Evolutionary conservation across 2,113 vertebrate genomes (phyloP), one percentile per base, ranked within the genome.

Genomic region (Bubo bubo): DNA sequence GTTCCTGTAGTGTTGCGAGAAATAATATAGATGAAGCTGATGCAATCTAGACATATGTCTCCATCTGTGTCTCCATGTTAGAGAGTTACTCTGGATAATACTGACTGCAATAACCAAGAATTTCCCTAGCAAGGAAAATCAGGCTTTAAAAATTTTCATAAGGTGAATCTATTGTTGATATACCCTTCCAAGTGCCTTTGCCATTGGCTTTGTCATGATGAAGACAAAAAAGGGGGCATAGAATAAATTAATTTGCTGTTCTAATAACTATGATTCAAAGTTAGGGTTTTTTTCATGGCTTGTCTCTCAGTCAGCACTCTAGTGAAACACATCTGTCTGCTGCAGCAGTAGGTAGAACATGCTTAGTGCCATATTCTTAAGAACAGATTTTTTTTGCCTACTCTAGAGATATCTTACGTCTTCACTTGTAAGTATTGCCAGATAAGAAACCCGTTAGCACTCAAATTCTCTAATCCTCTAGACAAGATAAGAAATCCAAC

Each of bases 381-480:
- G 82, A 79, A 66, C 0, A 91, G 32, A 15, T 16, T 34, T 60
- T 47, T 63, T 88, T 95, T 88, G 32, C 90, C 88, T 72, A 1
- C 72, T 84, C 72, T 39, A 50, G 67, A 77, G 41, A 43, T 59
- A 75, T 43, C 47, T 47, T 64, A 62, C 53, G 76, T 84, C 92
- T 92, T 90, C 60, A 91, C 66, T 34, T 92, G 12, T 75, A 71
- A 94, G 63, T 53, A 68, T 45, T 86, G 20, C 83, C 83, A 92
- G 79, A 59, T 76, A 59, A 92, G 87, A n/a, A 70, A 28, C 16
- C 43, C 67, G 67, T 67, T 86, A 89, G 76, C 62, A 75, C 43
- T 92, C 52, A 91, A 73, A 60, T 91, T 89, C 52, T 58, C 56
- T 95, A 91, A 95, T 91, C 79, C 83, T 79, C 70, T 68, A 39